Conservation (phyloP, 2,888 invertebrate species). For the Mesorhabditis belari region DNA sequence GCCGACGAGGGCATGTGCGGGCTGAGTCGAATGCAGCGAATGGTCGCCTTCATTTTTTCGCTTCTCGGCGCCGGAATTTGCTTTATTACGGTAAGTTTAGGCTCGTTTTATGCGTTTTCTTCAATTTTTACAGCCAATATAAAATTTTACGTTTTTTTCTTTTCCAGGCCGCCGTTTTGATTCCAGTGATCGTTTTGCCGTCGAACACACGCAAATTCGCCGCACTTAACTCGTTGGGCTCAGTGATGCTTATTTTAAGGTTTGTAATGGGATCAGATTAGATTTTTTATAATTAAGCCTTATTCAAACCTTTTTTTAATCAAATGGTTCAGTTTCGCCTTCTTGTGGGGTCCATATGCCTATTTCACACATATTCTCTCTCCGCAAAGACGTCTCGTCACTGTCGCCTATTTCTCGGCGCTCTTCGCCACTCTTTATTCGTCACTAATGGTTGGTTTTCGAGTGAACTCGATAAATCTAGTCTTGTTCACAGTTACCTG, state of each 20-base stretch:
- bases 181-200: slow-evolving; percentile 82
- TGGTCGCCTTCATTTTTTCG: slow-evolving; percentile 80
- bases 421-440: slow-evolving; percentile 82
- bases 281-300: slow-evolving; percentile 1
- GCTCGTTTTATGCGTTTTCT: background rate
- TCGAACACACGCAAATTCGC: slow-evolving; percentile 95
- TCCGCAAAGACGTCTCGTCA: slow-evolving; percentile 73
- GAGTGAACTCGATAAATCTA: background rate
- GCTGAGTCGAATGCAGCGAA: slow-evolving; percentile 65
- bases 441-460: slow-evolving; percentile 68
- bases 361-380: slow-evolving; percentile 82
- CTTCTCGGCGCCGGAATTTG: slow-evolving; percentile 80
- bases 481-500: background rate
- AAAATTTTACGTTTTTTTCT: too few species aligned
- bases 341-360: slow-evolving; percentile 84
- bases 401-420: slow-evolving; percentile 75
- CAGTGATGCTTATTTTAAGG: slow-evolving; percentile 84
- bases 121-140: too few species aligned
- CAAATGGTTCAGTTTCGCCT: slow-evolving; percentile 71
- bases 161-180: slow-evolving; percentile 72
- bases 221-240: slow-evolving; percentile 83
- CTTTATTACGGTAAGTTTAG: slow-evolving; percentile 65
- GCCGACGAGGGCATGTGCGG: slow-evolving; percentile 44
- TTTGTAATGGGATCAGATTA: slow-evolving; percentile 54
- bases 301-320: slow-evolving; percentile 9